Base-by-base conservation (phyloP, 2,113 vertebrate species). In the Tautogolabrus adspersus region DNA sequence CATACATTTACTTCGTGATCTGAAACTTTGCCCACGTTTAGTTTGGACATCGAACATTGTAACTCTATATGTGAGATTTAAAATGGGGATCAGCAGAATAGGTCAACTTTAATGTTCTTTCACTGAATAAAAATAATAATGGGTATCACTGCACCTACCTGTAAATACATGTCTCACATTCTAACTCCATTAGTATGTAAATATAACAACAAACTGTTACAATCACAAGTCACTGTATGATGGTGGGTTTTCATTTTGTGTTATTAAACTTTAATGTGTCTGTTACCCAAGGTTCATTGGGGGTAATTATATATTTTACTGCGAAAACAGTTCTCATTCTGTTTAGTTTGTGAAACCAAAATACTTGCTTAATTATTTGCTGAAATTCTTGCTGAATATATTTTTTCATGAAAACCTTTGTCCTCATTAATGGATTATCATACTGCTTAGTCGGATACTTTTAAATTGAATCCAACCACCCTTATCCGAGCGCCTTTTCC, bases 391-490 rank as follows among this genome's bases (percentile, higher is more conserved):
- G 26, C 63, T 58, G 58, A 73, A 52, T 68, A 6, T 54, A 40
- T 54, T 60, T 70, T 42, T 46, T 22, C 49, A 13, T 37, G 15
- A 49, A 75, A 61, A 23, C 37, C 54, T 42, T 68, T 63, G 69
- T 68, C 75, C 44, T 64, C 34, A 52, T 57, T 38, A 18, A 47
- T 46, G 22, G 69, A 56, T 66, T 57, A 79, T 66, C 69, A 37
- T 65, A 64, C 40, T 47, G 34, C 57, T 62, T 51, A 52, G 37
- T 42, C 65, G 30, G 22, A 19, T 61, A 47, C 44, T 73, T 85
- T 76, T 81, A 65, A 77, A 81, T 81, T 64, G 67, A 66, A 75
- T 21, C 37, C 56, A 56, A 37, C 19, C 21, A 61, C 51, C 54
- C 37, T 61, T 38, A 72, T 34, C 55, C 46, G 59, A 80, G 76